Conservation (phyloP, 2,888 invertebrate genomes). For the Masnerella sp. region DNA sequence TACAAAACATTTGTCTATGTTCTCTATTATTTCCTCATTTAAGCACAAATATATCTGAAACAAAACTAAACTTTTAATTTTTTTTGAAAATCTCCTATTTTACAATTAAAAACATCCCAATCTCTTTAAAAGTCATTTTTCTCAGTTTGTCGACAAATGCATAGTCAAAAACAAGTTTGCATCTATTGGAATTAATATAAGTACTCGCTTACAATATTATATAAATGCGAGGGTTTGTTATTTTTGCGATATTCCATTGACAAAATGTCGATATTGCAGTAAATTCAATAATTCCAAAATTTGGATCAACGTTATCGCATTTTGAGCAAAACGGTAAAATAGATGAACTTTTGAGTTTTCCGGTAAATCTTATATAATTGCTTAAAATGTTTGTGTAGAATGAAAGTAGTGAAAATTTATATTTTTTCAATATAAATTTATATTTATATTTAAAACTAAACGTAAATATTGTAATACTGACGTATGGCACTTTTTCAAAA, state of each 20-base stretch:
- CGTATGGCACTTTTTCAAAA: constrained; percentile 19
- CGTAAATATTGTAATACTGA: constrained; percentile 15
- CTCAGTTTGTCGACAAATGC: constrained; percentile 15
- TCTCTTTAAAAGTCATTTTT: no score
- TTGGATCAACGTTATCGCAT: not conserved
- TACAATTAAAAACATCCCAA: no score
- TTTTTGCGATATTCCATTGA: no score
- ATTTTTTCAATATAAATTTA: not conserved
- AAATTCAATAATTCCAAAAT: constrained; percentile 21
- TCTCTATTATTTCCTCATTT: no score
- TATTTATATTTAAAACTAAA: not conserved
- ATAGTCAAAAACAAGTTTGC: constrained; percentile 18
- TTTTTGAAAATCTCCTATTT: no score
- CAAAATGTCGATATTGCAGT: no score
- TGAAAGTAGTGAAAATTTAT: constrained; percentile 5
- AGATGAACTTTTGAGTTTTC: no score
- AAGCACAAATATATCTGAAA: no score
- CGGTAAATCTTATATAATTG: no score
- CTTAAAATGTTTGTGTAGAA: constrained; percentile 10
- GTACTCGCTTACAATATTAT: constrained; percentile 14
- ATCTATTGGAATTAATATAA: constrained; percentile 1
- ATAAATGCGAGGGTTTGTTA: constrained; percentile 21
- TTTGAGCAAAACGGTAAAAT: no score
- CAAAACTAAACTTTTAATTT: no score
- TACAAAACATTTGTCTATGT: no score